Evolutionary conservation across 2,113 vertebrate genomes (phyloP).

Genomic region (Aphelocoma coerulescens): DNA sequence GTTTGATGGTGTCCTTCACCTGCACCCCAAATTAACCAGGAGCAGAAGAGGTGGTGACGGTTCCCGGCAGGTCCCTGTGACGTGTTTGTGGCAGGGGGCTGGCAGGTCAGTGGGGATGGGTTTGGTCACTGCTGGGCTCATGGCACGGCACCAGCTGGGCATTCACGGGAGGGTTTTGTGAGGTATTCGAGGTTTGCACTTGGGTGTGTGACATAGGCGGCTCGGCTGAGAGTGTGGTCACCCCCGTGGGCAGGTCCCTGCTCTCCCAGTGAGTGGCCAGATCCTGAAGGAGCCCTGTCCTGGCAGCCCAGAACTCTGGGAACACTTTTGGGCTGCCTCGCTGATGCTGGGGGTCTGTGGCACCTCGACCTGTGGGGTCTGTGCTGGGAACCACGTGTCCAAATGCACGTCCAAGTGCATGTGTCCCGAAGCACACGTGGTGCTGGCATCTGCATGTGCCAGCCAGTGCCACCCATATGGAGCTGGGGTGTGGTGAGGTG

Average conservation of each 20-base stretch:
- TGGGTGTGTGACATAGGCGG: background rate
- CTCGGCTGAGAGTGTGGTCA: fast-evolving
- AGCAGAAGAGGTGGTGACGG: fast-evolving
- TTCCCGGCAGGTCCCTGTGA: fast-evolving
- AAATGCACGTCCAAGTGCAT: background rate
- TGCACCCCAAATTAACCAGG: background rate
- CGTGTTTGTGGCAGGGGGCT: fast-evolving
- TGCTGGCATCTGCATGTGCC: background rate
- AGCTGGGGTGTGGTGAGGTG: fast-evolving
- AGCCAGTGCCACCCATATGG: background rate
- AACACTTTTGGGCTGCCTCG: fast-evolving
- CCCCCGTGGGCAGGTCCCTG: fast-evolving
- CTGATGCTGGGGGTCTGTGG: fast-evolving
- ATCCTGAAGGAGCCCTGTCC: background rate
- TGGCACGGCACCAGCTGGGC: background rate
- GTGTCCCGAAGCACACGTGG: background rate
- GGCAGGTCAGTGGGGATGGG: fast-evolving
- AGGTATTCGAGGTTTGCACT: fast-evolving
- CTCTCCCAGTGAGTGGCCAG: fast-evolving
- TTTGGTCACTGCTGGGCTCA: background rate
- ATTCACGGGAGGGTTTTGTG: background rate
- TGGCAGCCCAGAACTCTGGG: background rate
- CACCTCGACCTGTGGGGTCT: fast-evolving
- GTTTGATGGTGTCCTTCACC: background rate
- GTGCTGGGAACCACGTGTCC: fast-evolving